Evolutionary conservation across 2,797 vertebrate genomes (phyloP).

Genomic region (Phataginus tetradactyla): DNA sequence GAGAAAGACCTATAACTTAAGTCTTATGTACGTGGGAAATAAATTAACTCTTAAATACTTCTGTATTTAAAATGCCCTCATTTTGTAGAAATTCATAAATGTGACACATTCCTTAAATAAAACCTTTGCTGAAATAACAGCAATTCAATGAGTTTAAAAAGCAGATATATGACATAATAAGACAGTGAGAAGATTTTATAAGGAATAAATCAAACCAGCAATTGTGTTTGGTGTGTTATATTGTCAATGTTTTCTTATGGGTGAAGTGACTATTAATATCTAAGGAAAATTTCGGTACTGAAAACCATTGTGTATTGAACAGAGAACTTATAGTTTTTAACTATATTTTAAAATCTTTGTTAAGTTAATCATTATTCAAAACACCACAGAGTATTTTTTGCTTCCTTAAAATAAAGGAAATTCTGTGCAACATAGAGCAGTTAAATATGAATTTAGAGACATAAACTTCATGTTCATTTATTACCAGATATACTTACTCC

Average conservation of each 20-base stretch:
- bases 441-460: not conserved
- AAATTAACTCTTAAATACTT: not conserved
- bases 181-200: not conserved
- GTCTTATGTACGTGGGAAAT: not conserved
- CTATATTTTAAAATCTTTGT: not conserved
- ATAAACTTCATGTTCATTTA: not conserved
- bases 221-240: not conserved
- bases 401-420: not conserved
- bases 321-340: constrained; percentile 10
- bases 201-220: not conserved
- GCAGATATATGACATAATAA: not conserved
- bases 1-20: not conserved
- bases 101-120: not conserved
- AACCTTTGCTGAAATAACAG: not conserved
- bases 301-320: not conserved
- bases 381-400: not conserved
- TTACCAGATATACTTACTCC: not conserved
- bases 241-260: not conserved
- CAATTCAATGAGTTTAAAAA: not conserved
- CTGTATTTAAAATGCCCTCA: not conserved
- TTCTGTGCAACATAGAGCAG: not conserved
- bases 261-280: not conserved
- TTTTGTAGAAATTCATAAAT: constrained; percentile 2
- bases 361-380: not conserved
- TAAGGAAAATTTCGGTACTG: not conserved